phyloP scores from a whole-genome alignment of 2,797 vertebrate species.

The Thamnophis elegans region DNA sequence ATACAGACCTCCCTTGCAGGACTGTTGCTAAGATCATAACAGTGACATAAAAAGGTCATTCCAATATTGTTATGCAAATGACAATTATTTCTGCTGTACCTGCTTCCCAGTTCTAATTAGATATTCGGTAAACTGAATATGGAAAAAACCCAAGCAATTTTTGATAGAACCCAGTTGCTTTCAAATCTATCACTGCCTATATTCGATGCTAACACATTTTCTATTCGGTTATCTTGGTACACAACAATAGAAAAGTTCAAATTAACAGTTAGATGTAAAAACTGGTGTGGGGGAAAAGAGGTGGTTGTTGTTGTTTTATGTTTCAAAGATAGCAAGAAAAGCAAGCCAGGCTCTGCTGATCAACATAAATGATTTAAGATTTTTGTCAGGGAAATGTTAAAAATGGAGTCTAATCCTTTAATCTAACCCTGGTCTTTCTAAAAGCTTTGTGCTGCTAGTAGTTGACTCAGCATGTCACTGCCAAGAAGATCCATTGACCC shows the following conservation, averaged over 20 bases:
- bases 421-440: slow-evolving; percentile 74
- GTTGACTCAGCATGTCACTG: slow-evolving; percentile 88
- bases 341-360: slow-evolving; percentile 56
- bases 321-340: slow-evolving; percentile 59
- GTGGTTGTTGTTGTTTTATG: not conserved
- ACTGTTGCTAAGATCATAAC: not conserved
- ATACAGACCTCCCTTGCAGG: not conserved
- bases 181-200: not conserved
- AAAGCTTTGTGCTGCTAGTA: slow-evolving; percentile 76
- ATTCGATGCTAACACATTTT: not conserved
- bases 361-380: slow-evolving; percentile 76
- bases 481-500: slow-evolving; percentile 90
- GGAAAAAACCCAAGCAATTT: not conserved
- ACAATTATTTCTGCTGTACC: not conserved
- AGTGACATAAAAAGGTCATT: not conserved
- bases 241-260: slow-evolving; percentile 34
- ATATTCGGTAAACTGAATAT: not conserved
- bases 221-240: not conserved
- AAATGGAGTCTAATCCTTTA: slow-evolving; percentile 73
- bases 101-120: not conserved
- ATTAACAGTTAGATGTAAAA: slow-evolving; percentile 17
- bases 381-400: slow-evolving; percentile 72
- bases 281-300: not conserved
- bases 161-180: not conserved
- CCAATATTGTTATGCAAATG: not conserved